Evolutionary conservation across 1,140 invertebrate genomes (phyloP).

Genomic region (Aphelenchoides besseyi): DNA sequence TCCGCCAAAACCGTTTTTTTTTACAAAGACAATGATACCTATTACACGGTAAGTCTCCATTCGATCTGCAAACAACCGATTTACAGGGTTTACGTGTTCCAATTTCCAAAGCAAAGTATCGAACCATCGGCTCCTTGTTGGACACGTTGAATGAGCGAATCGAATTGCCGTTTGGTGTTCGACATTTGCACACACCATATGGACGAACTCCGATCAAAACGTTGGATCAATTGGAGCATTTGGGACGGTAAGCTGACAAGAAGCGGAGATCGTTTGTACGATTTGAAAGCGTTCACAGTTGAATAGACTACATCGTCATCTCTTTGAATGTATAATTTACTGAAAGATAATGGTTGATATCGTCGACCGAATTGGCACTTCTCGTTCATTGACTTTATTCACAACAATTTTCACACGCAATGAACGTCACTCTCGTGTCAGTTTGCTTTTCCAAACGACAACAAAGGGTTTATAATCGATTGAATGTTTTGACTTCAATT

Average conservation of each 20-base stretch:
- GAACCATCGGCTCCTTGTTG: conserved; percentile 57
- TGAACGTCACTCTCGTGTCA: conserved; percentile 1
- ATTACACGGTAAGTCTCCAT: conserved; percentile 55
- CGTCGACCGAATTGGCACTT: too few species aligned
- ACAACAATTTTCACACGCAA: too few species aligned
- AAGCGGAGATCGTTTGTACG: too few species aligned
- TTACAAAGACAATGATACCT: conserved; percentile 60
- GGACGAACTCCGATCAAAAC: conserved; percentile 48
- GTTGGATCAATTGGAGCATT: conserved; percentile 56
- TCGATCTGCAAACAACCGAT: neutral
- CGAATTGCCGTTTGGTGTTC: conserved; percentile 55
- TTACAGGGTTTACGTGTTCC: conserved; percentile 59
- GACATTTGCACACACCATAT: conserved; percentile 54
- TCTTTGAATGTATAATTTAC: too few species aligned
- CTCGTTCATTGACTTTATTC: too few species aligned
- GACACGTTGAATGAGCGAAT: conserved; percentile 56
- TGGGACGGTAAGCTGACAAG: conserved; percentile 49
- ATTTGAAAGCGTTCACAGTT: neutral
- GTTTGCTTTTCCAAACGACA: conserved; percentile 10
- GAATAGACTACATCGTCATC: neutral
- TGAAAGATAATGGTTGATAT: too few species aligned
- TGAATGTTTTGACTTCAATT: neutral
- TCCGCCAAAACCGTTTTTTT: conserved; percentile 61
- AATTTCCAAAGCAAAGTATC: conserved; percentile 57
- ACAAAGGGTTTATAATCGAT: neutral